Evolutionary conservation across 2,797 vertebrate genomes (phyloP), one percentile per base, ranked within the genome.

Genomic region (Ptychadena robeensis): DNA sequence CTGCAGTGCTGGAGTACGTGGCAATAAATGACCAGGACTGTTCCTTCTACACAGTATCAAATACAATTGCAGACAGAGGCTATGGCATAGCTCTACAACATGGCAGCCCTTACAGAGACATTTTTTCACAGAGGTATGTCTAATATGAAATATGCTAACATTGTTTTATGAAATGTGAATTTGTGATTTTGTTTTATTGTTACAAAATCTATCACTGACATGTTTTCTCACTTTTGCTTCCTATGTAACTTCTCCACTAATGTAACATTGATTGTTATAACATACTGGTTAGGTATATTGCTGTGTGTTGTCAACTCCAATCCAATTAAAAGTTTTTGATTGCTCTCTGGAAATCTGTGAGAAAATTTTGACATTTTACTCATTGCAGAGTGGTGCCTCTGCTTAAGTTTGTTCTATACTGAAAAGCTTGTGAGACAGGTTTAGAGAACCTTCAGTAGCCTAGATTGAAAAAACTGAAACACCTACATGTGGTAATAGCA

Each of bases 61-160:
- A 93, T 90, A 96, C 90, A 0, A 94, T 96, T 15, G 96, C 97
- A 0, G 98, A 99, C 88, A 93, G 97, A 34, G 98, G 98, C 2
- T 99, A 99, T 0, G 97, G 98, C 53, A 98, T 99, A 8, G 98
- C 98, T 34, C 94, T 99, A 91, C 98, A 99, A 83, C 97, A 99
- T 0, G 98, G 98, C 86, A 99, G 98, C 88, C 97, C 98, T 67
- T 99, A 99, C 93, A 90, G 98, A 73, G 98, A 99, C 25, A 95
- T 96, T 66, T 99, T 99, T 91, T 99, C 98, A 83, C 98, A 99
- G 91, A 97, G 98, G 98, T 99, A 95, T 88, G 87, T 10, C 76
- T 77, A 63, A 30, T 35, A 10, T 68, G 15, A 22, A 61, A 53
- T 30, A 57, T 30, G 6, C 27, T 14, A 10, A n/a, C 1, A 64